These are phyloP conservation scores for Cryptotis parvus DNA, from an alignment of 2,113 vertebrate genomes.

Conservation along the genomic window DNA sequence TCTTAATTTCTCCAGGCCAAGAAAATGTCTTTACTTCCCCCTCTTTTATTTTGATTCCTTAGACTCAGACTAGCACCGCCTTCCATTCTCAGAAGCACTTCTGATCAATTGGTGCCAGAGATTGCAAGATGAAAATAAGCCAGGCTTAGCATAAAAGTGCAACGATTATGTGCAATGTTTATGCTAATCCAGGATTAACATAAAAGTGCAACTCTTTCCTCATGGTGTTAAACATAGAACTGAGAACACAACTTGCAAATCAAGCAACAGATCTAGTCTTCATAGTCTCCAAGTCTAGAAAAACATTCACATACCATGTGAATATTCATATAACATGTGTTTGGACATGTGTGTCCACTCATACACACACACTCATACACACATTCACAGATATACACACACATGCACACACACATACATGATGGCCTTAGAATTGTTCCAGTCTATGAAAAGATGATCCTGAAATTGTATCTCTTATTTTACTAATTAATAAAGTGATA, in stretches of 20 bases:
- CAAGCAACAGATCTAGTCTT: background rate
- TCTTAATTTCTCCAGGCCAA: slow-evolving; percentile 10
- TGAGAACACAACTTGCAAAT: background rate
- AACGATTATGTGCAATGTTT: background rate
- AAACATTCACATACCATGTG: too few species aligned
- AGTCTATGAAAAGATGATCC: background rate
- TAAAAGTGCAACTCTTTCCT: background rate
- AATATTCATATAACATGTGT: too few species aligned
- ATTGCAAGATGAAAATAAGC: background rate
- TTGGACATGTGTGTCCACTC: too few species aligned
- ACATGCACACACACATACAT: background rate
- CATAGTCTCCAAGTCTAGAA: background rate
- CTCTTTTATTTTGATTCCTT: background rate
- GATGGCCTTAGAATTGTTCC: background rate
- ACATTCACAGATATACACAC: background rate
- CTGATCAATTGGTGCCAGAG: background rate
- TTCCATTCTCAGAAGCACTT: background rate
- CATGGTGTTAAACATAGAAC: background rate
- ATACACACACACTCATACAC: too few species aligned
- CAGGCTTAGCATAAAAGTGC: background rate
- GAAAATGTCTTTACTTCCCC: background rate
- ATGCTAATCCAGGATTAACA: too few species aligned
- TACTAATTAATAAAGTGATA: slow-evolving; percentile 40
- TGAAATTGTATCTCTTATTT: background rate
- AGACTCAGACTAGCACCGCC: background rate